phyloP scores from a whole-genome alignment of 2,888 invertebrate genomes.

The Erynnis tages region DNA sequence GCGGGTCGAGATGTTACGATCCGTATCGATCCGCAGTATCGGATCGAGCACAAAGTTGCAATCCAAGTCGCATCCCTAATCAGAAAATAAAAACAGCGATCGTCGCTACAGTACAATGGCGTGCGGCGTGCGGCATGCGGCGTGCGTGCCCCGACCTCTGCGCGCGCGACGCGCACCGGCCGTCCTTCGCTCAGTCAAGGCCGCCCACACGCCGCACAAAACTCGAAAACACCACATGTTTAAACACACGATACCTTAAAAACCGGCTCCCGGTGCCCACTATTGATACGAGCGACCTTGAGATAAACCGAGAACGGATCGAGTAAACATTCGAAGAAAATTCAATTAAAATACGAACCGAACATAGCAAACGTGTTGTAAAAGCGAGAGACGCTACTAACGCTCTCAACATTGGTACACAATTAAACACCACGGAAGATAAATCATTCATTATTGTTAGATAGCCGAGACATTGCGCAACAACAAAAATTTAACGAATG shows the following conservation, averaged over 20 bases:
- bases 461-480: slow-evolving; percentile 1
- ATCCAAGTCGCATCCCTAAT: no score
- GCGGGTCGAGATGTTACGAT: no score
- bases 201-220: slow-evolving; percentile 57
- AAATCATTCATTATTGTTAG: neutral
- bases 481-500: slow-evolving; percentile 5
- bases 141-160: slow-evolving; percentile 56
- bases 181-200: slow-evolving; percentile 72
- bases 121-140: no score
- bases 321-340: slow-evolving; percentile 19
- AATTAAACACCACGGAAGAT: neutral
- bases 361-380: neutral
- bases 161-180: slow-evolving; percentile 48
- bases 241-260: slow-evolving; percentile 39
- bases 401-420: neutral
- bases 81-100: slow-evolving; percentile 4
- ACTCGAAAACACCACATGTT: slow-evolving; percentile 22
- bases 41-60: no score
- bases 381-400: neutral
- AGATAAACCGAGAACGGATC: slow-evolving; percentile 4
- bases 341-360: slow-evolving; percentile 8
- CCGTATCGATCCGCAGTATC: no score
- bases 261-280: slow-evolving; percentile 48
- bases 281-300: slow-evolving; percentile 28
- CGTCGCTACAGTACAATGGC: slow-evolving; percentile 35